These are phyloP conservation scores for Phengaris arion DNA, from an alignment of 2,888 invertebrate genomes.

Conservation along the genomic window DNA sequence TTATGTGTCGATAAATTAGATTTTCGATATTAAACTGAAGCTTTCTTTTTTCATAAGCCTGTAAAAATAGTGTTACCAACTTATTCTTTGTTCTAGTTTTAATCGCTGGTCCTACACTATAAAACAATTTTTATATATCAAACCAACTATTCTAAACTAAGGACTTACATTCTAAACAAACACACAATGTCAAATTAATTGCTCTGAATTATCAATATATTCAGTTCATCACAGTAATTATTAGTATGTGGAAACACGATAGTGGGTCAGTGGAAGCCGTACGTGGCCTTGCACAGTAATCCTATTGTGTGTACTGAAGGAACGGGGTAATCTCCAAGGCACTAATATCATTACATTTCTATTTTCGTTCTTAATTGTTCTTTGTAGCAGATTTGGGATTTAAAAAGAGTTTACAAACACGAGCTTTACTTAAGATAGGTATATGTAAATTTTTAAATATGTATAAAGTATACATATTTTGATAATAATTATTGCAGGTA, in stretches of 20 bases:
- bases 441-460: no score
- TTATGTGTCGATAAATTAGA: no score
- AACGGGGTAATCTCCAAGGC: slow-evolving; percentile 35
- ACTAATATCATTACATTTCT: slow-evolving; percentile 26
- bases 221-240: slow-evolving; percentile 10
- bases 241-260: slow-evolving; percentile 40
- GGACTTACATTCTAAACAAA: background rate
- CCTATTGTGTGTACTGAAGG: slow-evolving; percentile 54
- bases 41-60: no score
- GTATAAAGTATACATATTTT: no score
- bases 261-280: slow-evolving; percentile 68
- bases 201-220: slow-evolving; percentile 36
- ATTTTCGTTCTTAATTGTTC: slow-evolving; percentile 22
- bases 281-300: slow-evolving; percentile 63
- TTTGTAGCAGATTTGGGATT: background rate
- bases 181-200: slow-evolving; percentile 27
- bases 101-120: no score
- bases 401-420: no score
- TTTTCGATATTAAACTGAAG: no score
- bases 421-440: no score
- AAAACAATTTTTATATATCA: no score
- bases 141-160: background rate
- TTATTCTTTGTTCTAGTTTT: no score
- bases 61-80: no score
- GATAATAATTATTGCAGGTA: no score